A percentile compares a stretch with the other conserved stretches of the same genome.
Conservation (phyloP, 2,888 invertebrate genomes). For the Cantharis rufa region DNA sequence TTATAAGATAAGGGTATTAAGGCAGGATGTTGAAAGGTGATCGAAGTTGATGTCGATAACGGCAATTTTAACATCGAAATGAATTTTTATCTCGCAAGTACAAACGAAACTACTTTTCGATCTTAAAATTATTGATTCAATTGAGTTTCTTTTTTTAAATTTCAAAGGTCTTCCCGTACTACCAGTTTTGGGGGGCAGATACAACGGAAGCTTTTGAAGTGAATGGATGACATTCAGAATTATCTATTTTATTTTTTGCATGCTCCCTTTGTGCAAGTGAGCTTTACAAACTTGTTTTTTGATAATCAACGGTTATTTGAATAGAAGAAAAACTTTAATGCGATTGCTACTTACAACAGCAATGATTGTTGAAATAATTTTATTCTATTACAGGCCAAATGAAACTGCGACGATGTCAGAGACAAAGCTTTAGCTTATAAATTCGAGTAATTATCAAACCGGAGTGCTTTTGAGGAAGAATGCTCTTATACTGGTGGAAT, state of each 20-base stretch:
- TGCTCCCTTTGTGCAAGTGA: neutral
- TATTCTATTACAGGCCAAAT: neutral
- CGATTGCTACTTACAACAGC: neutral
- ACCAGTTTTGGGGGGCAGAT: neutral
- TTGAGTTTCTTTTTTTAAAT: neutral
- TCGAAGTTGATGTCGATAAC: neutral
- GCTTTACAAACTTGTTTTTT: neutral
- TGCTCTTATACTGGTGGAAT: conserved; percentile 16
- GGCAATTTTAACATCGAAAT: neutral
- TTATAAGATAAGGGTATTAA: neutral
- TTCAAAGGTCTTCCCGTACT: neutral
- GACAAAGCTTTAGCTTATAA: neutral
- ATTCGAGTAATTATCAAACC: neutral
- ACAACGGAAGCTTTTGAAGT: neutral
- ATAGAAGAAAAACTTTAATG: neutral
- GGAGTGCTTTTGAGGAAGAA: conserved; percentile 1
- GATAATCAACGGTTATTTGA: neutral
- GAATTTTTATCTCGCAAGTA: neutral
- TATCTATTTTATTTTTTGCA: neutral
- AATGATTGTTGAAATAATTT: neutral
- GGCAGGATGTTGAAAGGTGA: neutral
- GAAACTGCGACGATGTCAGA: neutral
- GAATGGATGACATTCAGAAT: neutral
- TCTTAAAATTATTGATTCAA: neutral
- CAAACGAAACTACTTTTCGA: neutral